phyloP scores from a whole-genome alignment of 2,797 vertebrate genomes.

The Trematomus bernacchii region DNA sequence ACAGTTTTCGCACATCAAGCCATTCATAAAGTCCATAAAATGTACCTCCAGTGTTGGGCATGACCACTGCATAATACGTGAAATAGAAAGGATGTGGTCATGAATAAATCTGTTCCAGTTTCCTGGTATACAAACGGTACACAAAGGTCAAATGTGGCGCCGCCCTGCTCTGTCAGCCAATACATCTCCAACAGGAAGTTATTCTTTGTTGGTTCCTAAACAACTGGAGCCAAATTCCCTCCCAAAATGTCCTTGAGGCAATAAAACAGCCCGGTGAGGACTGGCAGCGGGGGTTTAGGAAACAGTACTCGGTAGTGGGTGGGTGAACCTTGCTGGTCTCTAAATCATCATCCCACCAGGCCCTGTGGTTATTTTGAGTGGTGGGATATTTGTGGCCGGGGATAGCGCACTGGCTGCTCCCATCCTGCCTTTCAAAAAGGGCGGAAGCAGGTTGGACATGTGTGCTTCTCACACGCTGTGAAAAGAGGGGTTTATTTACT shows the following conservation, averaged over 20 bases:
- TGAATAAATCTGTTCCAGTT: slow-evolving; percentile 12
- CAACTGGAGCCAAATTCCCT: slow-evolving; percentile 55
- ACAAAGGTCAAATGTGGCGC: slow-evolving; percentile 49
- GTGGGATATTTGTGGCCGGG: slow-evolving; percentile 70
- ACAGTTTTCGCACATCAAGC: not conserved
- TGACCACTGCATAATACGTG: slow-evolving; percentile 1
- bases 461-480: slow-evolving; percentile 41
- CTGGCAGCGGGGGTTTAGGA: slow-evolving; percentile 41
- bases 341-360: slow-evolving; percentile 41
- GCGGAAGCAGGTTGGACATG: slow-evolving; percentile 73
- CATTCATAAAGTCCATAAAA: slow-evolving; percentile 3
- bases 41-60: not conserved
- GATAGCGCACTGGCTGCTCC: slow-evolving; percentile 75
- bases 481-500: slow-evolving; percentile 59
- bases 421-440: slow-evolving; percentile 83
- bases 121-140: slow-evolving; percentile 43
- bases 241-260: slow-evolving; percentile 56
- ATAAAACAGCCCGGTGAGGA: slow-evolving; percentile 56
- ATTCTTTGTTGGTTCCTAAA: slow-evolving; percentile 67
- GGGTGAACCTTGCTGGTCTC: slow-evolving; percentile 42
- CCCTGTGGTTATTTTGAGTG: slow-evolving; percentile 70
- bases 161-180: slow-evolving; percentile 33
- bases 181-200: slow-evolving; percentile 71
- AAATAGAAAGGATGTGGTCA: slow-evolving; percentile 27
- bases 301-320: slow-evolving; percentile 25